Conservation (phyloP, 2,888 invertebrate genomes). For the Rotaria macrura region DNA sequence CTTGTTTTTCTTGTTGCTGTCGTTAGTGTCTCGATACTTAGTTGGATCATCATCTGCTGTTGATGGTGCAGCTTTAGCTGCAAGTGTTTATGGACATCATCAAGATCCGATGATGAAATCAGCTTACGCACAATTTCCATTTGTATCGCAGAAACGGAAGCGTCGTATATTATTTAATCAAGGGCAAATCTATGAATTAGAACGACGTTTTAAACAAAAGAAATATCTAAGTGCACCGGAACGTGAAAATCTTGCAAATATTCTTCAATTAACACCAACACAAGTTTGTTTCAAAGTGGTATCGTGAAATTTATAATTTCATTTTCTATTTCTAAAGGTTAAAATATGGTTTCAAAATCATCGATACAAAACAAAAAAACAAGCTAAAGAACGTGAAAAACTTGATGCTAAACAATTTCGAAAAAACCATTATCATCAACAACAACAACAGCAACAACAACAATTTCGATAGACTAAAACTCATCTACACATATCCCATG, state of each 20-base stretch:
- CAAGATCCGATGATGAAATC: constrained; percentile 11
- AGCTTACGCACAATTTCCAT: constrained; percentile 26
- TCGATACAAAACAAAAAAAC: constrained; percentile 34
- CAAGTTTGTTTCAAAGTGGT: constrained; percentile 54
- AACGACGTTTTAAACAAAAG: constrained; percentile 89
- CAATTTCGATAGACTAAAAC: not conserved
- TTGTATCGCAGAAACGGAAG: constrained; percentile 57
- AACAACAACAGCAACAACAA: not conserved
- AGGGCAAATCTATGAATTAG: constrained; percentile 92
- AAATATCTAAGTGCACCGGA: constrained; percentile 93
- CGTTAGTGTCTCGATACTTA: not conserved
- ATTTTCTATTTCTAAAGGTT: not conserved
- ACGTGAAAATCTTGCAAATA: constrained; percentile 83
- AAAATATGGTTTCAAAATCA: constrained; percentile 35
- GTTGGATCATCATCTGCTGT: constrained; percentile 3
- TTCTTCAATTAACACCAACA: constrained; percentile 87
- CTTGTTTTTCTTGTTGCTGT: too few relatives aligned
- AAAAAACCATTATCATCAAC: not conserved
- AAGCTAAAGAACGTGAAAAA: constrained; percentile 26
- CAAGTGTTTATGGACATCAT: not conserved
- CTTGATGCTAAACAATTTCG: not conserved
- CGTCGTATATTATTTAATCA: constrained; percentile 89
- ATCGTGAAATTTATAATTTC: too few relatives aligned
- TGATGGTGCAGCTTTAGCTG: not conserved
- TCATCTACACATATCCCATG: not conserved